Evolutionary conservation across 1,140 invertebrate species (phyloP).

Genomic region (Drosophila nigrodunni): DNA sequence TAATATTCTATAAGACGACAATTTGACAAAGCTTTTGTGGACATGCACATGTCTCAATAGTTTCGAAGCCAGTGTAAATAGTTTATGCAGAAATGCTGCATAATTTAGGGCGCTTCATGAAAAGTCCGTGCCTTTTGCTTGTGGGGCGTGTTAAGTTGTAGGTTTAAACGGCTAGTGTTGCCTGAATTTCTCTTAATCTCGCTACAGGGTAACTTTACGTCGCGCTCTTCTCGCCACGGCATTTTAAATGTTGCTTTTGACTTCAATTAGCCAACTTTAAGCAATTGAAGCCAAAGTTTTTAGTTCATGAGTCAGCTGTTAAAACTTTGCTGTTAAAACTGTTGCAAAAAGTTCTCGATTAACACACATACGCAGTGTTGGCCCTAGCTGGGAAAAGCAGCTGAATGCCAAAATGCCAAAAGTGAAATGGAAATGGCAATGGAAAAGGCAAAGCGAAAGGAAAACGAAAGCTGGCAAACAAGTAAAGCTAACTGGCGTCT

Average conservation of each 20-base stretch:
- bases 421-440: not conserved
- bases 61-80: slow-evolving; percentile 43
- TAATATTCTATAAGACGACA: slow-evolving; percentile 37
- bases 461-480: not conserved
- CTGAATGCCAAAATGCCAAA: slow-evolving; percentile 2
- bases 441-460: not conserved
- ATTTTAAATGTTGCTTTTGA: slow-evolving; percentile 7
- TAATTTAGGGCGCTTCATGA: slow-evolving; percentile 23
- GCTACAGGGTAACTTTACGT: not conserved
- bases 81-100: slow-evolving; percentile 29
- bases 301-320: slow-evolving; percentile 7
- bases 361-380: slow-evolving; percentile 36
- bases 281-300: slow-evolving; percentile 12
- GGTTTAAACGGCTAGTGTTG: not conserved
- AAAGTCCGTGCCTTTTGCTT: not conserved
- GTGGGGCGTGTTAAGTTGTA: not conserved
- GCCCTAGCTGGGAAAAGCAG: not conserved
- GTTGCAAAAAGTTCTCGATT: slow-evolving; percentile 12
- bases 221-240: not conserved
- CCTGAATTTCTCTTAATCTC: not conserved
- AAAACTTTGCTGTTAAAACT: slow-evolving; percentile 6
- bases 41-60: slow-evolving; percentile 26
- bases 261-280: slow-evolving; percentile 37
- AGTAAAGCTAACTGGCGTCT: not conserved
- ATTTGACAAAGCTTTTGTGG: slow-evolving; percentile 28